Conservation (phyloP, 2,797 vertebrate species). For the Neosilurus hyrtlii region DNA sequence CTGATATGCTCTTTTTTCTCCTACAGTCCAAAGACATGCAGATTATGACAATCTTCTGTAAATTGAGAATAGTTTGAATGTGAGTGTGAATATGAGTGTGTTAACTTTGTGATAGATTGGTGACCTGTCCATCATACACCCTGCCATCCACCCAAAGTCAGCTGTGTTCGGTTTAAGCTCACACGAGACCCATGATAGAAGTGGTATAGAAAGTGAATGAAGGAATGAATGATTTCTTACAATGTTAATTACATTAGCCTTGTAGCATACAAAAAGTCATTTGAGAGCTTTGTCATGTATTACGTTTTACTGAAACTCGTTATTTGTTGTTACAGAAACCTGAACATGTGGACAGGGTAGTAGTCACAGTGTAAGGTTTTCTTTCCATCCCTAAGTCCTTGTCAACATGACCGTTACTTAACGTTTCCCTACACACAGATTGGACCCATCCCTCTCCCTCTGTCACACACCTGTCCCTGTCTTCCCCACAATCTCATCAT, state of each 20-base stretch:
- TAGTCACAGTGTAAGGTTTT: background rate
- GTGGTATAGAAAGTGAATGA: too few species aligned
- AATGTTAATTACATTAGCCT: background rate
- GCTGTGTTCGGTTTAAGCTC: too few species aligned
- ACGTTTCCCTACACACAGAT: background rate
- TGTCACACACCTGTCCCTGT: background rate
- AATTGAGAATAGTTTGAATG: too few species aligned
- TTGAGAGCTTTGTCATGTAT: background rate
- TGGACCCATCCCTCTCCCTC: background rate
- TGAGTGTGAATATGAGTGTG: too few species aligned
- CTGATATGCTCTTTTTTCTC: too few species aligned
- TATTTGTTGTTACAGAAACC: background rate
- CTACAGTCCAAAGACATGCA: too few species aligned
- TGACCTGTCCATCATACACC: too few species aligned
- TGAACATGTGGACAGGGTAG: too few species aligned
- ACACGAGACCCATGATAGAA: too few species aligned
- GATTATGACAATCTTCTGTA: too few species aligned
- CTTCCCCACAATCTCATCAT: slow-evolving; percentile 19
- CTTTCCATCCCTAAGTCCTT: background rate
- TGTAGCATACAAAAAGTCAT: background rate
- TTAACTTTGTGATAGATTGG: too few species aligned
- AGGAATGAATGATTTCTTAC: background rate
- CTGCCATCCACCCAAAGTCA: too few species aligned
- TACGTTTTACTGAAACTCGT: background rate
- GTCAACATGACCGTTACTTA: background rate